phyloP scores from a whole-genome alignment of 2,113 vertebrate species.

The Prinia subflava region DNA sequence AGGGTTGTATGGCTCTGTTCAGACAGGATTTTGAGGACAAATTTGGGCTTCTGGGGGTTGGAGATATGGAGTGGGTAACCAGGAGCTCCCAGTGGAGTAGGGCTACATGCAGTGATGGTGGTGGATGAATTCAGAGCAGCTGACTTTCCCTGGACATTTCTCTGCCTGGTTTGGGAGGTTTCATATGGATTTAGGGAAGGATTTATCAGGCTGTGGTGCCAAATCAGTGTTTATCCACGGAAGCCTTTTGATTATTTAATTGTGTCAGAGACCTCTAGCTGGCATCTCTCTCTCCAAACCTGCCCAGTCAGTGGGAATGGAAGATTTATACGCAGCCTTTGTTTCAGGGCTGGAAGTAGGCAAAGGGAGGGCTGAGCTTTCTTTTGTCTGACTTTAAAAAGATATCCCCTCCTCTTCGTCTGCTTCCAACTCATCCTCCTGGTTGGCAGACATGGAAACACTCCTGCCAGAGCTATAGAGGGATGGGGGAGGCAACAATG shows the following conservation, averaged over 20 bases:
- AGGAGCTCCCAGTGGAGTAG: neutral
- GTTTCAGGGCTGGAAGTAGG: neutral
- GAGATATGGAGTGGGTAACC: neutral
- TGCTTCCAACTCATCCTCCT: neutral
- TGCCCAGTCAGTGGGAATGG: neutral
- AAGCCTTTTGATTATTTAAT: conserved; percentile 14
- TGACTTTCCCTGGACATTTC: neutral
- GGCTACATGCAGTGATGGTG: neutral
- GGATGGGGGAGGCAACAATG: neutral
- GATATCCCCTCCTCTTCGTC: neutral
- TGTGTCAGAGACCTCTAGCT: neutral
- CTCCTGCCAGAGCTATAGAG: neutral
- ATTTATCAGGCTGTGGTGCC: neutral
- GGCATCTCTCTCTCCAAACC: neutral
- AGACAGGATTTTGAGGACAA: neutral
- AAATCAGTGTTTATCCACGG: conserved; percentile 25
- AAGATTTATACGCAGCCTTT: conserved; percentile 19
- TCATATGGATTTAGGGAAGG: neutral
- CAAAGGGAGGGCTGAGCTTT: neutral
- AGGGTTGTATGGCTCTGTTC: neutral
- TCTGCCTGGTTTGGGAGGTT: neutral
- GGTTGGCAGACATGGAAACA: neutral
- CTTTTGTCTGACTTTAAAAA: conserved; percentile 24
- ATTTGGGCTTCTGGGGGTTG: neutral
- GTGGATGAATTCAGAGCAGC: neutral